Evolutionary conservation across 2,888 invertebrate species (phyloP).

Genomic region (Fabriciana adippe): DNA sequence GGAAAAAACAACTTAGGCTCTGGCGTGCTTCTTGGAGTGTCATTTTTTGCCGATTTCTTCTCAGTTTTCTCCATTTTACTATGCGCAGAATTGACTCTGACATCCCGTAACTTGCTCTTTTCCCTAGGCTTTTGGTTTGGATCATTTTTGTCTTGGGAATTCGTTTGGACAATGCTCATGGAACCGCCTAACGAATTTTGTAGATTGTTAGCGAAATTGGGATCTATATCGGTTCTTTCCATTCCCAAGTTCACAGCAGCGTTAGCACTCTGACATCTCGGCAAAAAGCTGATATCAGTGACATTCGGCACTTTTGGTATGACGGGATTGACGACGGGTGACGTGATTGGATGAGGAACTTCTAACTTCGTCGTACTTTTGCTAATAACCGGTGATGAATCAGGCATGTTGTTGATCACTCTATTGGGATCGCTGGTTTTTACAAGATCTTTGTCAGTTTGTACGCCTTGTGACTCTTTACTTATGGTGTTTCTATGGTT

Average conservation of each 20-base stretch:
- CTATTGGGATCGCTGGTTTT: constrained; percentile 64
- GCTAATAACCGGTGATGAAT: constrained; percentile 62
- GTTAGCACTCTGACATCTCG: constrained; percentile 75
- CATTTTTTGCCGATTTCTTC: constrained; percentile 66
- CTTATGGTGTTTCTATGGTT: constrained; percentile 63
- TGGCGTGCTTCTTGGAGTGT: constrained; percentile 69
- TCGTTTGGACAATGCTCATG: constrained; percentile 62
- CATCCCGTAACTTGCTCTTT: constrained; percentile 74
- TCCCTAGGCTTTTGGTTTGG: constrained; percentile 68
- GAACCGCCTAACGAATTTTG: constrained; percentile 63
- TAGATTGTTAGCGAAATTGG: constrained; percentile 58
- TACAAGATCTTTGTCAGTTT: constrained; percentile 66
- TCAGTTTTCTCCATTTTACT: constrained; percentile 75
- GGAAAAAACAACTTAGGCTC: constrained; percentile 78
- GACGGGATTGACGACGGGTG: constrained; percentile 74
- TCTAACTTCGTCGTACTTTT: constrained; percentile 71
- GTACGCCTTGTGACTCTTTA: constrained; percentile 71
- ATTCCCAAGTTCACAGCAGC: constrained; percentile 69
- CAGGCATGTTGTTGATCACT: constrained; percentile 56
- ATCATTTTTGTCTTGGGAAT: constrained; percentile 64
- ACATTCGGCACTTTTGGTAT: constrained; percentile 74
- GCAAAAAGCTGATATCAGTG: constrained; percentile 70
- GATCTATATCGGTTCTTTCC: constrained; percentile 67
- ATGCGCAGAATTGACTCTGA: constrained; percentile 76
- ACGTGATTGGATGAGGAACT: constrained; percentile 76